phyloP scores from a whole-genome alignment of 2,113 vertebrate genomes.

The Cricetomys ansorgei region DNA sequence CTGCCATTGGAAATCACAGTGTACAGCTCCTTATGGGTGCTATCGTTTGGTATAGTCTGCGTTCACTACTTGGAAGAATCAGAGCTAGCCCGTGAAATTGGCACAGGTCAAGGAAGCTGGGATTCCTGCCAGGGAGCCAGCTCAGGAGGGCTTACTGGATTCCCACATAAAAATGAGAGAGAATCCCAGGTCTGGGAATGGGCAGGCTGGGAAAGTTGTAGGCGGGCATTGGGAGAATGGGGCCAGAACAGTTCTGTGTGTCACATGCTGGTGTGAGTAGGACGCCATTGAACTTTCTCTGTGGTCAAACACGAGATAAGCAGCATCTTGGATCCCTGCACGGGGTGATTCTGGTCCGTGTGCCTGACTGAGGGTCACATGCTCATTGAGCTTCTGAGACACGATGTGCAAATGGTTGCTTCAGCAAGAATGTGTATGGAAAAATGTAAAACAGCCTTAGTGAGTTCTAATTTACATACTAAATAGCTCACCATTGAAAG shows the following conservation, averaged over 20 bases:
- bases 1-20: background rate
- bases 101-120: background rate
- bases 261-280: background rate
- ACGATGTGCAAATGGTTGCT: background rate
- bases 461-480: background rate
- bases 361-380: background rate
- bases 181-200: background rate
- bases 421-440: background rate
- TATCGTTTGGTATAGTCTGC: background rate
- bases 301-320: background rate
- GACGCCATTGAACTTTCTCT: background rate
- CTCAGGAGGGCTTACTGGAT: background rate
- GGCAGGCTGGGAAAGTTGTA: background rate
- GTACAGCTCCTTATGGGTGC: background rate
- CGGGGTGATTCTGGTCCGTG: rapidly evolving
- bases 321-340: background rate
- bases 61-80: background rate
- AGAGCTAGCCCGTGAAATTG: background rate
- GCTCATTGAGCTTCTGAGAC: background rate
- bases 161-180: background rate
- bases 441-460: background rate
- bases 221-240: background rate
- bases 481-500: background rate
- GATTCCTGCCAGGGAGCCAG: background rate
- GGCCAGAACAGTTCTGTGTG: background rate